Conservation (phyloP, 2,113 vertebrate genomes). For the Proteles cristata region DNA sequence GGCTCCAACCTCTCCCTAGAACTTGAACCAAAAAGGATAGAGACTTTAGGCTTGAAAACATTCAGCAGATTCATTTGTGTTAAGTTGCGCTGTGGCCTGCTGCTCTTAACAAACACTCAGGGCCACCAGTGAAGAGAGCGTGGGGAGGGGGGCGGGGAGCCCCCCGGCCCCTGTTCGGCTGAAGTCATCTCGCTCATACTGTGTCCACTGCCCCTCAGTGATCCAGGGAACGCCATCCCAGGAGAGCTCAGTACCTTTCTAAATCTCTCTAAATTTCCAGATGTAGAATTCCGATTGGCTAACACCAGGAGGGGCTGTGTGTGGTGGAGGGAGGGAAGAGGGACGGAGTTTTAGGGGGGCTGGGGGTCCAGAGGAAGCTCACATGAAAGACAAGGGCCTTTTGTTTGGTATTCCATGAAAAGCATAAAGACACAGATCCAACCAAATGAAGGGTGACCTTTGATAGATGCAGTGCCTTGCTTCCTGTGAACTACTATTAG, state of each 20-base stretch:
- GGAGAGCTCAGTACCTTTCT: not conserved
- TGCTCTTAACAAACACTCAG: not conserved
- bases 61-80: slow-evolving; percentile 19
- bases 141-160: not conserved
- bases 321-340: not conserved
- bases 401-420: not conserved
- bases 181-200: not conserved
- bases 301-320: not conserved
- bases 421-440: not conserved
- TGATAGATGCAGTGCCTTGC: not conserved
- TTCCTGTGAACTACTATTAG: not conserved
- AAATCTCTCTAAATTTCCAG: slow-evolving; percentile 21
- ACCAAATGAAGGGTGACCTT: not conserved
- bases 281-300: slow-evolving; percentile 23
- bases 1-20: slow-evolving; percentile 68
- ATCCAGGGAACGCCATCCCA: not conserved
- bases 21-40: slow-evolving; percentile 65
- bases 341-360: not conserved
- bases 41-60: slow-evolving; percentile 64
- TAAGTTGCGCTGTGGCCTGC: not conserved
- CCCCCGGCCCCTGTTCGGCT: not conserved
- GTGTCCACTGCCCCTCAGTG: fast-evolving
- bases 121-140: slow-evolving; percentile 9
- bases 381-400: not conserved
- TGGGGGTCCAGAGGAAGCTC: not conserved